These are phyloP conservation scores for Hyposoter didymator DNA, from an alignment of 2,888 invertebrate species.

Conservation along the genomic window DNA sequence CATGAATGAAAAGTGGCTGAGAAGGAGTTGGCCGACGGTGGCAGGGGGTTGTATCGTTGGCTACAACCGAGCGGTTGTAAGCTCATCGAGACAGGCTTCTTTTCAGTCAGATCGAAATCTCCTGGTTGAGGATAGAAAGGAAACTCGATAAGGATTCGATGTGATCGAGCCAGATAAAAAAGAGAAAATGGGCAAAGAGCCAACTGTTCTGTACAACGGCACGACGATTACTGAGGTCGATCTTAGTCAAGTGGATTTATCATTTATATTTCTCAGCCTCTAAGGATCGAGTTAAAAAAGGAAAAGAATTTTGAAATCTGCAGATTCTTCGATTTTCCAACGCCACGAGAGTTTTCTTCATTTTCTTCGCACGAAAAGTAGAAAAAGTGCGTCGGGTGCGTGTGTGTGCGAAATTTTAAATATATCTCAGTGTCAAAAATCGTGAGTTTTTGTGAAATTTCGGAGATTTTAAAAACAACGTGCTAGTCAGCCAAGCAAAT, in stretches of 20 bases:
- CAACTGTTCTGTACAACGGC: conserved; percentile 32
- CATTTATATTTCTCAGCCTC: conserved; percentile 6
- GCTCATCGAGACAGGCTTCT: conserved; percentile 15
- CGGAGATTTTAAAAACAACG: neutral
- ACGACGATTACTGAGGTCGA: conserved; percentile 17
- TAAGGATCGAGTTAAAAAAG: neutral
- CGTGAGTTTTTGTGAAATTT: neutral
- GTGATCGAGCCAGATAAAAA: conserved; percentile 26
- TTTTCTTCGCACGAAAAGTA: neutral
- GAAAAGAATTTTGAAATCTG: neutral
- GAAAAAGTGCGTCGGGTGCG: neutral
- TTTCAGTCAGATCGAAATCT: conserved; percentile 29
- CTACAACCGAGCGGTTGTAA: neutral
- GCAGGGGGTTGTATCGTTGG: neutral
- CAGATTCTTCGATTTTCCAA: neutral
- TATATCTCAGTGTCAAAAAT: neutral
- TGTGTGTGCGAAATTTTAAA: neutral
- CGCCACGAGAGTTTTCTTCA: neutral
- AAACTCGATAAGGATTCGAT: conserved; percentile 54
- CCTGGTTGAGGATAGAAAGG: neutral
- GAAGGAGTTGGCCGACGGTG: neutral
- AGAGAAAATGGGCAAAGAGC: neutral
- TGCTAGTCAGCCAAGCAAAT: neutral
- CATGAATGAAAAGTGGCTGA: conserved; percentile 27
- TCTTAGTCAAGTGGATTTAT: conserved; percentile 19